Evolutionary conservation across 2,113 vertebrate genomes (phyloP), one percentile per base, ranked within the genome.

Genomic region (Bufo gargarizans): DNA sequence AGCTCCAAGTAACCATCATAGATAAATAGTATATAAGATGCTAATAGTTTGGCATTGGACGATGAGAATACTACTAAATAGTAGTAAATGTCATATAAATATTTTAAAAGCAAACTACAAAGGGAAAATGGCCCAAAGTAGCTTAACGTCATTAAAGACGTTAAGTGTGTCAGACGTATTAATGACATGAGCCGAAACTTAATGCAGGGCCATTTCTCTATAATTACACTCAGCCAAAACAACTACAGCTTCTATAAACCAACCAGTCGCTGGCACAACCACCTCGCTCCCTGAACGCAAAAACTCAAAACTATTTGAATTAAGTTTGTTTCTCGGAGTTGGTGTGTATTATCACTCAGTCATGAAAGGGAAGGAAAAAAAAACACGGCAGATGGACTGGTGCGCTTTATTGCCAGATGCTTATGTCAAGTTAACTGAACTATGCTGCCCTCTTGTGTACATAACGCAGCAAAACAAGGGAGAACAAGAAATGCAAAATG

Each of bases 371-470:
- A 65, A 6, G 59, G 13, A 19, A 65, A 6, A n/a, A 63, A 17
- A 82, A 43, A 33, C 45, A 85, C 43, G 19, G 53, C 16, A 12
- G 55, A 72, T 58, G 7, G 55, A 61, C 59, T 45, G 55, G 22
- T 6, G 50, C 16, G 12, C 22, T 45, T 12, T 19, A 56, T 76
- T 11, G 33, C 19, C 7, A 19, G 43, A 72, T 4, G 19, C 4
- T 22, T 6, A 6, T 45, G 71, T 3, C 55, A 49, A 61, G 94
- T 95, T 92, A 92, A 85, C 89, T 74, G 93, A 94, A 86, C 89
- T 89, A 92, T 93, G 91, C 95, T 95, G 95, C 95, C 95, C 95
- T 93, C 95, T 96, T 91, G 94, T 95, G 95, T 81, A 20, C n/a
- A 58, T 4, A 22, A 47, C 6, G 1, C 0, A 49, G 49, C 22